A percentile compares a stretch with the other conserved stretches of the same genome.
phyloP scores from a whole-genome alignment of 2,113 vertebrate genomes.

The Balaenoptera acutorostrata region DNA sequence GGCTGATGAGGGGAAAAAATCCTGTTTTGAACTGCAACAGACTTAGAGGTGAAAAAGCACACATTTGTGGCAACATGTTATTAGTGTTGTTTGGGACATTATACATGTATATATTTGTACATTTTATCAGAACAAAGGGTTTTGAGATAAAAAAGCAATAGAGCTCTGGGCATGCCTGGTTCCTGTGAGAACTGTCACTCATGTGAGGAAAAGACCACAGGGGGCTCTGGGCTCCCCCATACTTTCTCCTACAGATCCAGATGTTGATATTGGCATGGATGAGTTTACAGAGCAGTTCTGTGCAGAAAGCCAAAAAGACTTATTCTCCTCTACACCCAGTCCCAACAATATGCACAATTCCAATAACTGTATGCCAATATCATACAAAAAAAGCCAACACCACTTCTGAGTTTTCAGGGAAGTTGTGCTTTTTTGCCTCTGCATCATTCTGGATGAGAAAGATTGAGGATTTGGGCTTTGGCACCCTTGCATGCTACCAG shows the following conservation, averaged over 20 bases:
- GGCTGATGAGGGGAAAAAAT: neutral
- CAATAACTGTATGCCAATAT: neutral
- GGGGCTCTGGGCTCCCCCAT: neutral
- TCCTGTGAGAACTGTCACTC: neutral
- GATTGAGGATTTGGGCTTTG: neutral
- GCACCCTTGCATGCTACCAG: neutral
- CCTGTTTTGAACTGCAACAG: neutral
- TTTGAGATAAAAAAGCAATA: neutral
- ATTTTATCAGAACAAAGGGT: neutral
- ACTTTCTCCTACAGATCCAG: neutral
- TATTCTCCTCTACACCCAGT: neutral
- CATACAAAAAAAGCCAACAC: neutral
- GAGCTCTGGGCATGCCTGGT: neutral
- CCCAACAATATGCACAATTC: neutral
- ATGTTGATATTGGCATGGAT: neutral
- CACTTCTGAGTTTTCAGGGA: neutral
- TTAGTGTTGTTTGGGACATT: neutral
- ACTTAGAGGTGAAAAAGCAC: neutral
- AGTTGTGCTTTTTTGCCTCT: neutral
- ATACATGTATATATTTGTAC: no score
- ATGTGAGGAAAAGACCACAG: neutral
- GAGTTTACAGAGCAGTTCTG: neutral
- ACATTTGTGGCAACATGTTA: neutral
- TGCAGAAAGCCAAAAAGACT: neutral
- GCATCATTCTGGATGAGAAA: neutral